Base-by-base conservation (phyloP, 1,140 invertebrate species). In the Drosophila gunungcola region DNA sequence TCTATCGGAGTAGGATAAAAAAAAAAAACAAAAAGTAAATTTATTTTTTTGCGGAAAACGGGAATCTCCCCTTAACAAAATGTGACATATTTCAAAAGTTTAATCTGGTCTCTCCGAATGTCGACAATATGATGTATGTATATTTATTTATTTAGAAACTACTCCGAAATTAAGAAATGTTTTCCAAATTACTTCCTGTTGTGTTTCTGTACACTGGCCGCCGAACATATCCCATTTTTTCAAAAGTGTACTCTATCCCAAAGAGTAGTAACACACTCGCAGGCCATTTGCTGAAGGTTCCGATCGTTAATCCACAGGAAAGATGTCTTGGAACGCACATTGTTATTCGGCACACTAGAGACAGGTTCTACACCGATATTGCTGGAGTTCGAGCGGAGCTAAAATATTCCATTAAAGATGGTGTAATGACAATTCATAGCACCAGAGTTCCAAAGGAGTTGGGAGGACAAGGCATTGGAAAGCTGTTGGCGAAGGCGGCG, bases 391-490 rank as follows among this genome's bases (percentile, higher is more conserved):
- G 38, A 34, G 63, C 63, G 1, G 27, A 25, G 36, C 12, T 65
- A 32, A 0, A 13, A 1, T 65, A 32, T 39, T 13, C 9, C 10
- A 1, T 65, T 13, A 16, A 32, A 3, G 25, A 32, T 4, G 10
- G 34, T 1, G 34, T 63, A 0, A 65, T 65, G 57, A 63, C 36
- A 0, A 65, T 65, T 4, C 12, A 2, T 7, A 34, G 43, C 4
- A 65, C 63, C 6, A 25, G 41, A 25, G 63, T 65, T 1, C 63
- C 63, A 2, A 25, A 69, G 10, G 48, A 45, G 0, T 13, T 69
- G 29, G 49, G 10, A 16, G 62, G 60, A 21, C 60, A 27, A 12
- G 65, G 61, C 13, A 12, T 68, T 6, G 63, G 63, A 13, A 65
- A 65, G 43, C 12, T 65, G 3, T 41, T 65, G n/a, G 63, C 63